Conservation (phyloP, 1,140 invertebrate genomes). For the Popillia japonica region DNA sequence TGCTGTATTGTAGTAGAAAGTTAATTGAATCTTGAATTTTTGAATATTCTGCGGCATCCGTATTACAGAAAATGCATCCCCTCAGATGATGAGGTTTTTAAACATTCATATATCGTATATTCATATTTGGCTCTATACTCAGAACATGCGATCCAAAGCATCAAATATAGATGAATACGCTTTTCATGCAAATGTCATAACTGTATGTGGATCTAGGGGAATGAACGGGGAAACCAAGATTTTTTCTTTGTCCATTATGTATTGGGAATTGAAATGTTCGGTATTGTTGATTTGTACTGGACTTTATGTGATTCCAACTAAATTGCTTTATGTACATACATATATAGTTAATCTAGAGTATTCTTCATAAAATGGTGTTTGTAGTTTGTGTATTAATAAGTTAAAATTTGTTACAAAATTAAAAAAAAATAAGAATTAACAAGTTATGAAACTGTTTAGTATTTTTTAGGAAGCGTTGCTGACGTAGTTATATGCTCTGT, state of each 20-base stretch:
- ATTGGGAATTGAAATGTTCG: too few species aligned
- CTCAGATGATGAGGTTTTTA: slow-evolving; percentile 21
- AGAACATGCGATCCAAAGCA: slow-evolving; percentile 13
- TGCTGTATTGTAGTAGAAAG: slow-evolving; percentile 23
- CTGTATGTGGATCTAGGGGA: not conserved
- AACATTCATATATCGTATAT: slow-evolving; percentile 33
- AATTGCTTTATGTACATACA: too few species aligned
- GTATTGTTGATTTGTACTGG: too few species aligned
- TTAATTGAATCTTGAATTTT: slow-evolving; percentile 28
- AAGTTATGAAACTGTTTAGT: too few species aligned
- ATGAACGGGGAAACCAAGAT: not conserved
- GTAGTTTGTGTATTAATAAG: too few species aligned
- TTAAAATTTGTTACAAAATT: too few species aligned
- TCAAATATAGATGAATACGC: slow-evolving; percentile 30
- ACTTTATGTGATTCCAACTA: too few species aligned
- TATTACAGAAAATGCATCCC: slow-evolving; percentile 2
- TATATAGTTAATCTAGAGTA: too few species aligned
- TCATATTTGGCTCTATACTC: slow-evolving; percentile 16
- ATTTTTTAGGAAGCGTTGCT: too few species aligned
- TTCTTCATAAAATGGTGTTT: too few species aligned
- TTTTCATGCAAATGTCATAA: slow-evolving; percentile 30
- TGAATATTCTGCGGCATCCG: slow-evolving; percentile 28
- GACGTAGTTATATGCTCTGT: too few species aligned
- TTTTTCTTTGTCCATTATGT: not conserved
- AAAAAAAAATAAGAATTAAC: too few species aligned